These are phyloP conservation scores for Atrina japonica DNA, from an alignment of 2,888 invertebrate species.

Conservation along the genomic window DNA sequence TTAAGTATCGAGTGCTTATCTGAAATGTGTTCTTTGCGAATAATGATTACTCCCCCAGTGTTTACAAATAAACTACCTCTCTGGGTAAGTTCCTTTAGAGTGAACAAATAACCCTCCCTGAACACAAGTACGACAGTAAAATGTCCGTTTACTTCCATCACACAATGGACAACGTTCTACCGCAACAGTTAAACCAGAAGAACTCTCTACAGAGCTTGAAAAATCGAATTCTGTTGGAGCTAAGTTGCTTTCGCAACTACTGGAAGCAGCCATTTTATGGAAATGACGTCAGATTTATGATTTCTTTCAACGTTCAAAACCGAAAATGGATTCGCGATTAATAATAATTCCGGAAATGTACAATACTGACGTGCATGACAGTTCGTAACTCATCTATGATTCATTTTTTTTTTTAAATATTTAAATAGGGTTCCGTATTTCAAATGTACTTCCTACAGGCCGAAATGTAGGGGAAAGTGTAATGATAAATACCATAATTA, in stretches of 20 bases:
- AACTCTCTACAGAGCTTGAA: constrained; percentile 53
- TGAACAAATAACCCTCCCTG: constrained; percentile 67
- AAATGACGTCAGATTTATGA: constrained; percentile 24
- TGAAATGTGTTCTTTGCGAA: too few species aligned
- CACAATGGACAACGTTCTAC: constrained; percentile 72
- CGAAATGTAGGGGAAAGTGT: too few species aligned
- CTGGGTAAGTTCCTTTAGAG: constrained; percentile 60
- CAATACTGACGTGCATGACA: too few species aligned
- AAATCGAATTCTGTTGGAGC: constrained; percentile 57
- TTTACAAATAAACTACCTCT: constrained; percentile 54
- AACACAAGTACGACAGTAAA: constrained; percentile 67
- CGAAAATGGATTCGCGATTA: background rate
- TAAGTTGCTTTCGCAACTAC: constrained; percentile 25
- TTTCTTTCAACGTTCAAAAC: background rate
- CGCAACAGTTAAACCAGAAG: constrained; percentile 63
- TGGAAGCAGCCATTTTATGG: constrained; percentile 27
- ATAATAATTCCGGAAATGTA: constrained; percentile 3
- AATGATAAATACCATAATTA: too few species aligned
- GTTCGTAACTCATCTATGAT: background rate
- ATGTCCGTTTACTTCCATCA: constrained; percentile 61
- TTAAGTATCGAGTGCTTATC: too few species aligned
- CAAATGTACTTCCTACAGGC: too few species aligned
- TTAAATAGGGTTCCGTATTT: too few species aligned
- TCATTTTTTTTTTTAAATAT: constrained; percentile 1
- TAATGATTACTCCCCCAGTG: too few species aligned